Evolutionary conservation across 2,797 vertebrate genomes (phyloP).

Genomic region (Tympanoctomys barrerae): DNA sequence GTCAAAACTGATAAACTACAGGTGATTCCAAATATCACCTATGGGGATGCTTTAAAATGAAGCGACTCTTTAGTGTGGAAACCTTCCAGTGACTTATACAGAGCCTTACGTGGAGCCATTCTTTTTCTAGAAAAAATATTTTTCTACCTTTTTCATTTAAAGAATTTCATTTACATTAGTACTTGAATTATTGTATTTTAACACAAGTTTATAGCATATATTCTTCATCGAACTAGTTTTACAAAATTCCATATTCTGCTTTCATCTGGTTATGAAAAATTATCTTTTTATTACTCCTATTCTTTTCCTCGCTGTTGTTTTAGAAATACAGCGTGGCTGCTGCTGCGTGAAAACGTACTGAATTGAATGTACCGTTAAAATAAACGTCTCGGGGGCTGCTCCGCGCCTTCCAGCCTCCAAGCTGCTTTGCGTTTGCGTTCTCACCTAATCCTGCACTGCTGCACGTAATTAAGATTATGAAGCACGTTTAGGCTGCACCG

Average conservation of each 20-base stretch:
- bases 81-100: not conserved
- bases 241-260: constrained; percentile 14
- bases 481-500: not conserved
- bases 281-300: constrained; percentile 35
- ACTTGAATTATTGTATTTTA: not conserved
- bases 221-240: constrained; percentile 2
- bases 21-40: not conserved
- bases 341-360: not conserved
- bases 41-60: constrained; percentile 45
- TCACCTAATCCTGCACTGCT: constrained; percentile 6
- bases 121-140: constrained; percentile 1
- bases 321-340: not conserved
- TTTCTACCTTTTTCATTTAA: not conserved
- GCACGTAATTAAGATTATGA: constrained; percentile 14
- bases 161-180: not conserved
- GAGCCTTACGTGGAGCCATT: not conserved
- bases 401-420: not conserved
- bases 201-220: constrained; percentile 1
- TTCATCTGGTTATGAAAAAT: constrained; percentile 46
- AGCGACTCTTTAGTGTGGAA: not conserved
- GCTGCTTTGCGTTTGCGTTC: not conserved
- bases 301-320: not conserved
- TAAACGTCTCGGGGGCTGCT: constrained; percentile 23
- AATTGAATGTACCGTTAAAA: constrained; percentile 58
- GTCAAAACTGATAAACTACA: not conserved